These are phyloP conservation scores for Xyrauchen texanus DNA, from an alignment of 2,113 vertebrate species.

Conservation along the genomic window DNA sequence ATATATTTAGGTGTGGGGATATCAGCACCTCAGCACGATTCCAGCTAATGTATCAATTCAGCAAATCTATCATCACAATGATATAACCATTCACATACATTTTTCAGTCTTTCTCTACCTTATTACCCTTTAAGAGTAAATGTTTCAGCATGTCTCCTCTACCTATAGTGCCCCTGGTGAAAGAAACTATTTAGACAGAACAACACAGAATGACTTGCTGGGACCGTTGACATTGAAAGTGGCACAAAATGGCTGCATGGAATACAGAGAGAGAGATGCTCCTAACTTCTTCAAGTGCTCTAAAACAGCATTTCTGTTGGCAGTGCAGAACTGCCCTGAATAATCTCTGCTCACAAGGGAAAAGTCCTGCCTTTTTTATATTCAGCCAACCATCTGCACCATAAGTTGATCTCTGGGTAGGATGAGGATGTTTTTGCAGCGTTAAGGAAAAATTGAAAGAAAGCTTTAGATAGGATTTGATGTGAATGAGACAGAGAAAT, in stretches of 20 bases:
- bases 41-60: neutral
- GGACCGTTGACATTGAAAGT: conserved; percentile 23
- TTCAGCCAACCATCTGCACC: conserved; percentile 52
- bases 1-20: neutral
- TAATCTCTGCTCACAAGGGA: conserved; percentile 54
- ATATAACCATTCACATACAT: neutral
- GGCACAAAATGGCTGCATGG: conserved; percentile 26
- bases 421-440: conserved; percentile 46
- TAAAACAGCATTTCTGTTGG: conserved; percentile 22
- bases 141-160: conserved; percentile 42
- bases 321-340: conserved; percentile 48
- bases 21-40: neutral
- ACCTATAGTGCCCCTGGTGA: conserved; percentile 17
- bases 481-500: neutral
- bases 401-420: conserved; percentile 54
- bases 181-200: conserved; percentile 22
- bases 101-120: neutral
- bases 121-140: conserved; percentile 20
- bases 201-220: conserved; percentile 41
- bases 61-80: neutral
- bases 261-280: conserved; percentile 32
- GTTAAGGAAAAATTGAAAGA: conserved; percentile 48
- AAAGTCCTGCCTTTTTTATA: conserved; percentile 48
- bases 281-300: conserved; percentile 38
- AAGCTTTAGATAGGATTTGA: neutral